Conservation (phyloP, 2,888 invertebrate genomes). For the Parthenolecanium corni region DNA sequence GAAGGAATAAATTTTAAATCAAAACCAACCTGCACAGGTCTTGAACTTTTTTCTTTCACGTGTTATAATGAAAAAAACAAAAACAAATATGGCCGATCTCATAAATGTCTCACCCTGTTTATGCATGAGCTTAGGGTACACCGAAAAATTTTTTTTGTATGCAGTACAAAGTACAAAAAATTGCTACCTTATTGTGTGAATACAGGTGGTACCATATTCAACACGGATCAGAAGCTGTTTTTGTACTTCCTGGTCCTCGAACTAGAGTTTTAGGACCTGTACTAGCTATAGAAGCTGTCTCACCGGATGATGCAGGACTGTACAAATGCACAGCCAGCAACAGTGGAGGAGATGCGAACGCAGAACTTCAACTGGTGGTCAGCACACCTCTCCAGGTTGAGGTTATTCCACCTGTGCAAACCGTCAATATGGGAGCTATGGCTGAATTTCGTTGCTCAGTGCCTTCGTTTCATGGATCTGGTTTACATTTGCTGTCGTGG, state of each 20-base stretch:
- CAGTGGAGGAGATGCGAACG: conserved; percentile 57
- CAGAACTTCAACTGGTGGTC: conserved; percentile 53
- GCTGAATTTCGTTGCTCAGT: conserved; percentile 59
- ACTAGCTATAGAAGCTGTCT: conserved; percentile 57
- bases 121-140: too few species aligned
- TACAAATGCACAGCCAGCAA: conserved; percentile 59
- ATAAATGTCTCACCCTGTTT: too few species aligned
- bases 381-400: conserved; percentile 49
- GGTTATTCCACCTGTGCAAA: conserved; percentile 42
- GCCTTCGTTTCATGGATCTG: conserved; percentile 44
- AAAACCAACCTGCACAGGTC: too few species aligned
- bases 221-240: conserved; percentile 51
- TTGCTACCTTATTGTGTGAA: too few species aligned
- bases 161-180: too few species aligned
- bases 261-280: conserved; percentile 56
- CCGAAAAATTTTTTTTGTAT: too few species aligned
- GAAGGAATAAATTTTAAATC: too few species aligned
- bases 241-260: conserved; percentile 50
- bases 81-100: too few species aligned
- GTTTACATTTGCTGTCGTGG: conserved; percentile 46
- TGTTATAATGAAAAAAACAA: too few species aligned
- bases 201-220: conserved; percentile 56
- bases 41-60: too few species aligned
- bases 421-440: conserved; percentile 61
- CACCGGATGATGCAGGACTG: conserved; percentile 54